phyloP scores from a whole-genome alignment of 2,888 invertebrate species.

The Altica lythri region DNA sequence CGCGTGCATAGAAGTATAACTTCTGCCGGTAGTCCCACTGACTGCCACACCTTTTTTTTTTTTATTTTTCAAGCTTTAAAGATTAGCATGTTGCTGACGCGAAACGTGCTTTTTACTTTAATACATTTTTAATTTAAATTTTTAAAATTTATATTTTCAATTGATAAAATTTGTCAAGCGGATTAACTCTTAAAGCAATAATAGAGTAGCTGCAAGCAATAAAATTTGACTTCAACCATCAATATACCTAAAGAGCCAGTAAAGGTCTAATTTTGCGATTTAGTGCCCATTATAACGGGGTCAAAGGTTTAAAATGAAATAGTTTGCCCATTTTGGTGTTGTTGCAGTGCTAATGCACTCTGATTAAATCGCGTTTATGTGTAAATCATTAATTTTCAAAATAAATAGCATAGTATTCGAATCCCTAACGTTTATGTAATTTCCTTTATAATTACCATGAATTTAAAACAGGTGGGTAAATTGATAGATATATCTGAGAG shows the following conservation, averaged over 20 bases:
- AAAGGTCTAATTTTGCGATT: constrained; percentile 16
- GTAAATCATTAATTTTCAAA: constrained; percentile 19
- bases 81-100: too few species aligned
- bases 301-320: constrained; percentile 17
- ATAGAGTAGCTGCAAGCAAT: constrained; percentile 3
- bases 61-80: too few species aligned
- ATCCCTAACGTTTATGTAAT: constrained; percentile 14
- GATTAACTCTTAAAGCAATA: too few species aligned
- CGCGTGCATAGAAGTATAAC: too few species aligned
- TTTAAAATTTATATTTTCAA: too few species aligned
- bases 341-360: constrained; percentile 21
- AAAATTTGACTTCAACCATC: constrained; percentile 12
- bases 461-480: too few species aligned
- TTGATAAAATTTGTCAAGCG: too few species aligned
- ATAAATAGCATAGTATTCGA: constrained; percentile 15
- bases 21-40: too few species aligned
- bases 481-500: too few species aligned
- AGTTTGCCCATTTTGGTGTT: constrained; percentile 7
- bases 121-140: too few species aligned
- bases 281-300: constrained; percentile 10
- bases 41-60: too few species aligned
- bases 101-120: too few species aligned
- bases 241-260: constrained; percentile 14
- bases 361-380: constrained; percentile 23
- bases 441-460: constrained; percentile 15